Conservation (phyloP, 2,113 vertebrate genomes). For the Aegithalos caudatus region DNA sequence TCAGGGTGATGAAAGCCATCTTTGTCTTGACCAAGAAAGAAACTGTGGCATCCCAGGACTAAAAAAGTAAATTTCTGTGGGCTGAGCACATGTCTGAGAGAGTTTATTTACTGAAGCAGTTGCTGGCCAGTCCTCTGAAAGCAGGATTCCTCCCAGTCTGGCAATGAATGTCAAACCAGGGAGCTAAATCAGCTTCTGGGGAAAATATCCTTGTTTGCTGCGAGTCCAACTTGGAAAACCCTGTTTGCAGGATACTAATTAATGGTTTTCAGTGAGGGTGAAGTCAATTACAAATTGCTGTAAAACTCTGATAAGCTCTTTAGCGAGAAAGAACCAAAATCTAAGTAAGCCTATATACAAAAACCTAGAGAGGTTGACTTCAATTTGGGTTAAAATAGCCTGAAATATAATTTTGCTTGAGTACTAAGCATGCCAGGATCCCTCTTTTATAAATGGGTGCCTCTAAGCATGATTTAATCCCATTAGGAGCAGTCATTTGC, state of each 20-base stretch:
- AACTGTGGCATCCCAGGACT: not conserved
- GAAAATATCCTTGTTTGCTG: not conserved
- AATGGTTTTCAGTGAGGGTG: not conserved
- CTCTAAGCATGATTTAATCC: not conserved
- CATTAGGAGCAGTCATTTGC: not conserved
- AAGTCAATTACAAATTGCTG: not conserved
- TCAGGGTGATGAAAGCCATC: not conserved
- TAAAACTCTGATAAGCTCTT: not conserved
- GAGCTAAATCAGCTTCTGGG: not conserved
- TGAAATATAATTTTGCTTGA: not conserved
- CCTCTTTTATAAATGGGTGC: not conserved
- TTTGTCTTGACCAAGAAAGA: not conserved
- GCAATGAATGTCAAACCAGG: not conserved
- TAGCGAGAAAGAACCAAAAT: not conserved
- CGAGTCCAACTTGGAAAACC: not conserved
- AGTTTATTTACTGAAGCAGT: conserved; percentile 4
- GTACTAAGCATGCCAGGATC: not conserved
- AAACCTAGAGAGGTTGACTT: not conserved
- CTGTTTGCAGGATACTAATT: not conserved
- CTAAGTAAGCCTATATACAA: not conserved
- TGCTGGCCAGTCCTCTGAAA: not conserved
- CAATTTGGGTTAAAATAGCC: not conserved
- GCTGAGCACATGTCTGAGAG: conserved; percentile 6
- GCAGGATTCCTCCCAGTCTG: not conserved
- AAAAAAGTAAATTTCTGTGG: conserved; percentile 33